These are phyloP conservation scores for Sceloporus tristichus DNA, from an alignment of 2,113 vertebrate genomes.

Conservation along the genomic window DNA sequence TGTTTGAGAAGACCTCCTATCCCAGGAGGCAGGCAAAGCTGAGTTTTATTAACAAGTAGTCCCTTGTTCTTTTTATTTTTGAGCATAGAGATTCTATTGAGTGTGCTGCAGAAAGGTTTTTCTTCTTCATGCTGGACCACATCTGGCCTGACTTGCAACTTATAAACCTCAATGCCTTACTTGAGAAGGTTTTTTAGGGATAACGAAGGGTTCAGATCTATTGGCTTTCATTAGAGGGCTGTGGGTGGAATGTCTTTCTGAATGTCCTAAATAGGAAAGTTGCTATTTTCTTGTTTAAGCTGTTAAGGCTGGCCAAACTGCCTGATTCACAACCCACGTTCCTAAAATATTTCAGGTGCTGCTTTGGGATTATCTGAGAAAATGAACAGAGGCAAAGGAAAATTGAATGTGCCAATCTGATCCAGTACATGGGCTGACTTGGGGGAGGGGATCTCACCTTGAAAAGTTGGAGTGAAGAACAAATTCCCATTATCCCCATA, in stretches of 20 bases:
- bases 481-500: no score
- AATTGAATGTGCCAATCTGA: background rate
- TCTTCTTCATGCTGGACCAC: slow-evolving; percentile 43
- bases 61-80: slow-evolving; percentile 62
- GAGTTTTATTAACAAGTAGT: slow-evolving; percentile 59
- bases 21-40: slow-evolving; percentile 54
- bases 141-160: slow-evolving; percentile 47
- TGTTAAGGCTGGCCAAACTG: background rate
- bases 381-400: background rate
- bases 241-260: background rate
- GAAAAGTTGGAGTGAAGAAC: no score
- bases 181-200: slow-evolving; percentile 63
- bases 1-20: slow-evolving; percentile 49
- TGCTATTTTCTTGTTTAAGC: background rate
- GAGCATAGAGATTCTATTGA: slow-evolving; percentile 70
- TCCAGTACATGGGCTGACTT: background rate
- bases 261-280: slow-evolving; percentile 17
- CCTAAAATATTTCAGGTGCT: background rate
- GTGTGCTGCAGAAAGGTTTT: slow-evolving; percentile 51
- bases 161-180: slow-evolving; percentile 43
- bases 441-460: no score
- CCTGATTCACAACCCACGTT: background rate
- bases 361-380: background rate
- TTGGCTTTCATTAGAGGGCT: slow-evolving; percentile 31
- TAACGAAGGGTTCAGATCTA: slow-evolving; percentile 55